These are phyloP conservation scores for Sebastes flavidus DNA, from an alignment of 2,797 vertebrate species.

Conservation along the genomic window DNA sequence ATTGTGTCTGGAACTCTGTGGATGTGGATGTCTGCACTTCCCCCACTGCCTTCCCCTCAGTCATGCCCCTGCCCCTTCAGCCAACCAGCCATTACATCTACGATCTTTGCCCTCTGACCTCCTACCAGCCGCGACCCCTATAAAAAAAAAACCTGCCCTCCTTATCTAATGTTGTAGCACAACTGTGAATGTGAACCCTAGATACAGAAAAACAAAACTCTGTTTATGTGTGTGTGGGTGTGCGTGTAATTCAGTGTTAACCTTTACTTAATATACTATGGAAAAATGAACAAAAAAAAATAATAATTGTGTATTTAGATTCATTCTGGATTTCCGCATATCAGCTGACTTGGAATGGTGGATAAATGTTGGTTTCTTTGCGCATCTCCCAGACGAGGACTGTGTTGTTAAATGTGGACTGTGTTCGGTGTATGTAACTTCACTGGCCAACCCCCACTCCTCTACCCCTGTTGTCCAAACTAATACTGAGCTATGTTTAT, in stretches of 20 bases:
- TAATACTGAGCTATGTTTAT: slow-evolving; percentile 73
- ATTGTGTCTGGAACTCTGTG: slow-evolving; percentile 87
- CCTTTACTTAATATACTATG: slow-evolving; percentile 87
- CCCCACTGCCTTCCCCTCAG: slow-evolving; percentile 76
- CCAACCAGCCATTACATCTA: slow-evolving; percentile 82
- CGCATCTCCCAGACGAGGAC: slow-evolving; percentile 84
- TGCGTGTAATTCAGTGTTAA: slow-evolving; percentile 94
- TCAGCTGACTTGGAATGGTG: slow-evolving; percentile 88
- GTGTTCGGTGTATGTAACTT: slow-evolving; percentile 91
- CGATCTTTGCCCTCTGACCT: slow-evolving; percentile 48
- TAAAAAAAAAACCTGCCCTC: slow-evolving; percentile 47
- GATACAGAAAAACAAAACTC: slow-evolving; percentile 80
- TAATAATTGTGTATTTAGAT: slow-evolving; percentile 87
- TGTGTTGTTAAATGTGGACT: slow-evolving; percentile 87
- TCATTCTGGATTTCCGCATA: slow-evolving; percentile 84
- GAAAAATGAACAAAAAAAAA: slow-evolving; percentile 67
- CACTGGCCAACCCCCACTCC: slow-evolving; percentile 82
- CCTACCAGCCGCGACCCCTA: slow-evolving; percentile 28
- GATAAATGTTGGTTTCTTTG: slow-evolving; percentile 91
- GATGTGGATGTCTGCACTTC: slow-evolving; percentile 81
- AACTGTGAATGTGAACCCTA: slow-evolving; percentile 96
- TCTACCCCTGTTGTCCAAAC: slow-evolving; percentile 77
- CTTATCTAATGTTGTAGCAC: slow-evolving; percentile 94
- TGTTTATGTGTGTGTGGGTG: slow-evolving; percentile 81
- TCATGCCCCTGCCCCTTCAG: slow-evolving; percentile 83